These are phyloP conservation scores for Celastrina argiolus DNA, from an alignment of 2,888 invertebrate genomes.

Conservation along the genomic window DNA sequence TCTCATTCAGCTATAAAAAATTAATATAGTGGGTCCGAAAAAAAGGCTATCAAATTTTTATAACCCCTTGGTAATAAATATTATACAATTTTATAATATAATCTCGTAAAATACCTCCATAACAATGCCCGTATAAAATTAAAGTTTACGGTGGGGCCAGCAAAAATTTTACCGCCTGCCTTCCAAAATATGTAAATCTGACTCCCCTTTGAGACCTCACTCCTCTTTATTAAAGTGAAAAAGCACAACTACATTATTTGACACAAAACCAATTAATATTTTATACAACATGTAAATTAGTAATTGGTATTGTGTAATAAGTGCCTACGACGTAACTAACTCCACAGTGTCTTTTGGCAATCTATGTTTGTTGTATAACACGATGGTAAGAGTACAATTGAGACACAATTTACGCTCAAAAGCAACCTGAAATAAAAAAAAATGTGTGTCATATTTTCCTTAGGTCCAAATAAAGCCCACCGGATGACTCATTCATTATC, in stretches of 20 bases:
- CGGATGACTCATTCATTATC: too few relatives aligned
- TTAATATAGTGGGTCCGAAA: background rate
- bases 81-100: conserved; percentile 2
- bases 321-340: too few relatives aligned
- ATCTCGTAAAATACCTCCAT: conserved; percentile 16
- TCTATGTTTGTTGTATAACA: too few relatives aligned
- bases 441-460: too few relatives aligned
- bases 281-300: too few relatives aligned
- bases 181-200: conserved; percentile 17
- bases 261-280: too few relatives aligned
- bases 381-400: too few relatives aligned
- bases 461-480: too few relatives aligned
- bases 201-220: conserved; percentile 5
- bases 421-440: too few relatives aligned
- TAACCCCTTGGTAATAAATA: background rate
- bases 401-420: too few relatives aligned
- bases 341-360: too few relatives aligned
- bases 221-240: background rate
- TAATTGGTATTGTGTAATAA: too few relatives aligned
- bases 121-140: conserved; percentile 9
- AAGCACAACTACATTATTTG: background rate
- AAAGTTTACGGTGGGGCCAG: background rate
- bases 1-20: background rate
- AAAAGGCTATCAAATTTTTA: background rate
- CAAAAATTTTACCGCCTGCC: background rate